Evolutionary conservation across 1,140 invertebrate species (phyloP).

Genomic region (Reticulitermes speratus): DNA sequence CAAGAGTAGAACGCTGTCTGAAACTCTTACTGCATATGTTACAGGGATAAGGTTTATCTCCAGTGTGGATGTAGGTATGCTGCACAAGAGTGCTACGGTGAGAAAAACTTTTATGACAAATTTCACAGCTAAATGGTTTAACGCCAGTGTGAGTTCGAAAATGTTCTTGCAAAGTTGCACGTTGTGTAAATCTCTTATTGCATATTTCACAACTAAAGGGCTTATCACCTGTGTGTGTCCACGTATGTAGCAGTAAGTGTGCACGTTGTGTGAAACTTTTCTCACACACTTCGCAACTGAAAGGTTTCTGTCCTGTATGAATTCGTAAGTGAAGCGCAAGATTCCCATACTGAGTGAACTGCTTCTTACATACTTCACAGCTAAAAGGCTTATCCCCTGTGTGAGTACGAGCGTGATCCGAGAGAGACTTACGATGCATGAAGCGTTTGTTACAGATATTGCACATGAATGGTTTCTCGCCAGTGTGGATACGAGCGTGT

Average conservation of each 20-base stretch:
- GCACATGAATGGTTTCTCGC: neutral
- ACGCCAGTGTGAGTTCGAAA: neutral
- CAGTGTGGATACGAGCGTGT: neutral
- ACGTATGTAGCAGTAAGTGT: neutral
- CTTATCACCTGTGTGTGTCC: neutral
- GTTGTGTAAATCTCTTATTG: neutral
- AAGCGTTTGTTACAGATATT: neutral
- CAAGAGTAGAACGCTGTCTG: too few species aligned
- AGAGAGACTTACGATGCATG: neutral
- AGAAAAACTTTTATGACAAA: neutral
- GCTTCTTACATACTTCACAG: neutral
- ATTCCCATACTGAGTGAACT: neutral
- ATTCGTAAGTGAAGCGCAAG: neutral
- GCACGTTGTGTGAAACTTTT: neutral
- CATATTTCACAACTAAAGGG: neutral
- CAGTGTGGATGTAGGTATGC: too few species aligned
- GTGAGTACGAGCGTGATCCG: neutral
- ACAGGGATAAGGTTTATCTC: too few species aligned
- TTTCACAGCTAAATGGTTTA: neutral
- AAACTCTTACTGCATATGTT: too few species aligned
- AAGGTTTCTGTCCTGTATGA: neutral
- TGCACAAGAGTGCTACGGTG: too few species aligned
- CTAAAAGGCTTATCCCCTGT: neutral
- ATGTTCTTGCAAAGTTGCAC: neutral
- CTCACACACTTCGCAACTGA: neutral